Base-by-base conservation (phyloP, 1,140 invertebrate genomes). In the Dendroctonus ponderosae region DNA sequence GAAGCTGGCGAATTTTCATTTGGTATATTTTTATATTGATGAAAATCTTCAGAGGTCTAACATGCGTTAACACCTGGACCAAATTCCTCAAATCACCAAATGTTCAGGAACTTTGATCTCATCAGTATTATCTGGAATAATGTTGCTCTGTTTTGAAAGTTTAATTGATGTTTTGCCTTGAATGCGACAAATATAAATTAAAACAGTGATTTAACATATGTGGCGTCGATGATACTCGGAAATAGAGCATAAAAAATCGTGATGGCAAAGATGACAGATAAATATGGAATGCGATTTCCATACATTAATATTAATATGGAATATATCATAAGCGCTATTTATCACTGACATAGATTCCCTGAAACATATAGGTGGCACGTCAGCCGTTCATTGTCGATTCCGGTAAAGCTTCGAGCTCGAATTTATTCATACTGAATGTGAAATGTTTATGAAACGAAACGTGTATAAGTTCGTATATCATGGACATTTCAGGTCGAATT, bases 231-330 rank as follows among this genome's bases (percentile, higher is more conserved):
- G 7, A 8, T 52, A 52, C 50, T 52, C 15, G 50, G 50, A 52
- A n/a, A 52, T 52, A 52, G 9, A 26, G 11, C 14, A 52, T 52
- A 56, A 56, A 56, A n/a, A 37, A 39, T 39, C 53, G 53, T 56
- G 39, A 56, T 56, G 53, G 37, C 14, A 56, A 26, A 52, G 50
- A 52, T 52, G 53, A 41, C 9, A 37, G 9, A 56, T 26, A 26
- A 7, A 56, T 11, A 26, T 26, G 26, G 26, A 39, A 15, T 9
- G 15, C 11, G 8, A 56, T 56, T 56, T 56, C 40, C 53, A 56
- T 56, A 56, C 53, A 56, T 56, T 56, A 56, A 56, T 56, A 56
- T 56, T 56, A 56, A 56, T 56, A 56, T 56, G 6, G 53, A n/a
- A 56, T 56, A 56, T 4, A 56, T 56, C 53, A 56, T 56, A 56